Base-by-base conservation (phyloP, 2,797 vertebrate genomes). In the Cheirogaleus major region DNA sequence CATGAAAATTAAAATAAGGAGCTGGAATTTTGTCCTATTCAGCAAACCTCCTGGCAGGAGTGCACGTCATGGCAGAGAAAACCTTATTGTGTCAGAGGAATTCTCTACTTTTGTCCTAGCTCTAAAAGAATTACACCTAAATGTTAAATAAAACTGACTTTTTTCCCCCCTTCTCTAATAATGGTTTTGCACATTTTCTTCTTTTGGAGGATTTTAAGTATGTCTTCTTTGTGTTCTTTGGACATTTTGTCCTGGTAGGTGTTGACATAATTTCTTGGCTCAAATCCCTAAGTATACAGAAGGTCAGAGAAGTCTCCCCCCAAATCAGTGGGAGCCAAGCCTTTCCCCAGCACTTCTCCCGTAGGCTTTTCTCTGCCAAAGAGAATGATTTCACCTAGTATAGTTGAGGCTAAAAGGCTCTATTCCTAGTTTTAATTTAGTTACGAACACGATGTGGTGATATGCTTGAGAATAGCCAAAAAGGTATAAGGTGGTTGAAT, bases 11-110 rank as follows among this genome's bases (percentile, higher is more conserved):
- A 96, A 96, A 94, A 98, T 48, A 57, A 78, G 95, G 69, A 75
- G 92, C 0, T 0, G 83, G 91, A 93, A 97, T 97, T 98, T 63
- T 89, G 89, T 98, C 90, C 93, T 95, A 65, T 97, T 96, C 94
- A 75, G 94, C 81, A 96, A 98, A 97, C 41, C 83, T 88, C 80
- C 93, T 89, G 70, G 83, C 81, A 95, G 78, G 70, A 45, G 22
- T 84, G 78, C 94, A 96, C 12, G 14, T 0, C 72, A 27, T 5
- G 32, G 78, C 55, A 79, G 76, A 63, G 61, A 65, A 84, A 65
- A 48, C 45, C 55, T 81, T 55, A 48, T 2, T 81, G 50, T 78
- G 55, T 96, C 65, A 81, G 43, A 92, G 63, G 65, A 95, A 96
- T 83, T 89, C 76, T 80, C 91, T 25, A 67, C 27, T 63, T 59